Evolutionary conservation across 2,888 invertebrate species (phyloP).

Genomic region (Melanostoma scalare): DNA sequence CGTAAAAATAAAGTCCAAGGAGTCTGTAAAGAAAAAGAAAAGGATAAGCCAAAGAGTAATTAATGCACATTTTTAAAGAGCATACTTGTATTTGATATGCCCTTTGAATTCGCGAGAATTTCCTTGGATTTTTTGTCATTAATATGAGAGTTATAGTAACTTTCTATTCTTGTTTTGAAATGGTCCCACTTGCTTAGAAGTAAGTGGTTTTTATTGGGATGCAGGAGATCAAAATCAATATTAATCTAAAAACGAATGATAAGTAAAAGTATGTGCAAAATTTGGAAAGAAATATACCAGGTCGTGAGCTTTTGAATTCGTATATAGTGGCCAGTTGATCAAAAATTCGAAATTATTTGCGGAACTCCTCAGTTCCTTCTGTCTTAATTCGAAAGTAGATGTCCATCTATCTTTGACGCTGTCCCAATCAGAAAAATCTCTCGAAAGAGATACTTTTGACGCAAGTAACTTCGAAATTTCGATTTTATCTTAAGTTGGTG

Average conservation of each 20-base stretch:
- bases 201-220: not conserved
- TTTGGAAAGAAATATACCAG: too few species aligned
- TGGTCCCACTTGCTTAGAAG: conserved; percentile 52
- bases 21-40: too few species aligned
- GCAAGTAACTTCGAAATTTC: not conserved
- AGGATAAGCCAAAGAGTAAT: too few species aligned
- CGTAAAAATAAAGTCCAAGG: too few species aligned
- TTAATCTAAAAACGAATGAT: too few species aligned
- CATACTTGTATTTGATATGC: not conserved
- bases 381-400: conserved; percentile 39
- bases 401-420: conserved; percentile 50
- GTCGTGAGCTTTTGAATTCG: conserved; percentile 7
- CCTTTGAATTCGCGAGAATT: not conserved
- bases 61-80: too few species aligned
- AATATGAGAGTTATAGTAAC: not conserved
- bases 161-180: conserved; percentile 1
- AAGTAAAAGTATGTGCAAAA: too few species aligned
- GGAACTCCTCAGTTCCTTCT: conserved; percentile 46
- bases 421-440: conserved; percentile 43
- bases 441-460: not conserved
- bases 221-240: too few species aligned
- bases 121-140: not conserved
- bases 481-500: too few species aligned
- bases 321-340: conserved; percentile 47
- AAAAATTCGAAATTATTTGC: conserved; percentile 45